Conservation (phyloP, 2,113 vertebrate genomes). For the Phasianus colchicus region DNA sequence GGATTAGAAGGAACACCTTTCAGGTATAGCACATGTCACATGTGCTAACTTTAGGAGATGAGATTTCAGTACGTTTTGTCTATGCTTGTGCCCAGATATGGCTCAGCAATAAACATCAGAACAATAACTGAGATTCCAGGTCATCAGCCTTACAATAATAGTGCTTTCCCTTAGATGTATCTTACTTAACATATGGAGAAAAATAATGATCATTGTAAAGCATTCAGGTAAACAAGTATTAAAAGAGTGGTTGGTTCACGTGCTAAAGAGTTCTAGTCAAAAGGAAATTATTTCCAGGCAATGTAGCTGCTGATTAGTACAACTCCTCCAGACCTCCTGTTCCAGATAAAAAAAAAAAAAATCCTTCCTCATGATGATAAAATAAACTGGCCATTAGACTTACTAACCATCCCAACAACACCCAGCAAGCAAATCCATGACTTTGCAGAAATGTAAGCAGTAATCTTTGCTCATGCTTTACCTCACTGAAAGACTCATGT, state of each 20-base stretch:
- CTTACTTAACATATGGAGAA: not conserved
- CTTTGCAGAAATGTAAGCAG: not conserved
- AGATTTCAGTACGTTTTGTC: not conserved
- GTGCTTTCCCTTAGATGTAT: not conserved
- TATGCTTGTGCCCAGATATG: not conserved
- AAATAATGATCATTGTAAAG: not conserved
- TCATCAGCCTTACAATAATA: not conserved
- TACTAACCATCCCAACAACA: not conserved
- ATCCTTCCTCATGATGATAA: not conserved
- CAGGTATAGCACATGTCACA: accelerated
- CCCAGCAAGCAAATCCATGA: not conserved
- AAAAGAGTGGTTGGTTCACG: not conserved
- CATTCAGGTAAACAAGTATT: not conserved
- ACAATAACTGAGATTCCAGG: not conserved
- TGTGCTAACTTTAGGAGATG: not conserved
- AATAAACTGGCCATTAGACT: not conserved
- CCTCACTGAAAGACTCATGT: not conserved
- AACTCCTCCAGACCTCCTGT: not conserved
- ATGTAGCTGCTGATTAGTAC: not conserved
- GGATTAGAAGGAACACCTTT: not conserved
- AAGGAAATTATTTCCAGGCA: not conserved
- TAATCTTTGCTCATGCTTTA: not conserved
- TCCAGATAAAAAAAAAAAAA: not conserved
- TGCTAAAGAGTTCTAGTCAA: not conserved
- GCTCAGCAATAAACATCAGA: not conserved